Conservation (phyloP, 2,113 vertebrate species). For the Microcebus murinus region DNA sequence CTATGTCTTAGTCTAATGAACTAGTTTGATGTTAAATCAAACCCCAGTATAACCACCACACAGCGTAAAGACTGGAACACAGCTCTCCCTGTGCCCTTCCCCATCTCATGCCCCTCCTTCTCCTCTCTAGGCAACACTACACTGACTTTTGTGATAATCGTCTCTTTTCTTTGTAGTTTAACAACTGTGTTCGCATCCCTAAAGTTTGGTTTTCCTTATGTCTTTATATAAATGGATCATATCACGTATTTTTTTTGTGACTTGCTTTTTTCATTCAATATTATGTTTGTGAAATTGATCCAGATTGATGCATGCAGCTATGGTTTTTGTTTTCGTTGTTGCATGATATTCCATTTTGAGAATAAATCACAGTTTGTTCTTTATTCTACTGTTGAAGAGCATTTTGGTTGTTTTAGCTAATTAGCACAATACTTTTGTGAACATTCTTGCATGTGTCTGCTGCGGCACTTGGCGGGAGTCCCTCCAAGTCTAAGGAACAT, state of each 20-base stretch:
- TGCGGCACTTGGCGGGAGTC: background rate
- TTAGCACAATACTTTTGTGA: background rate
- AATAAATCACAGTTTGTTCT: background rate
- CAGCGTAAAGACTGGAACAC: background rate
- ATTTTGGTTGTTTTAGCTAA: background rate
- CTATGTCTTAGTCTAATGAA: background rate
- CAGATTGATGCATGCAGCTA: background rate
- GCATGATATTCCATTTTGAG: background rate
- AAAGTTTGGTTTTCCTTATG: background rate
- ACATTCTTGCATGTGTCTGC: background rate
- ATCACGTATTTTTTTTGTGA: background rate
- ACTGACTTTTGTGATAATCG: background rate
- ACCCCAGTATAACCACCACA: background rate
- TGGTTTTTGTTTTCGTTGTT: background rate
- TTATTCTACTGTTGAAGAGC: background rate
- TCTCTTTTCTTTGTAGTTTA: conserved; percentile 10
- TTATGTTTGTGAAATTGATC: background rate
- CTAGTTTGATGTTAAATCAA: background rate
- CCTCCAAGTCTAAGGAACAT: background rate
- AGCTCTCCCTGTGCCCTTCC: background rate
- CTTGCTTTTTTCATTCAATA: background rate
- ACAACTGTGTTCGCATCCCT: background rate
- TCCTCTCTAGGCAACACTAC: background rate
- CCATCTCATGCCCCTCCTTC: too few relatives aligned
- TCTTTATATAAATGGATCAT: background rate